Evolutionary conservation across 2,797 vertebrate genomes (phyloP).

Genomic region (Myripristis jacobus): DNA sequence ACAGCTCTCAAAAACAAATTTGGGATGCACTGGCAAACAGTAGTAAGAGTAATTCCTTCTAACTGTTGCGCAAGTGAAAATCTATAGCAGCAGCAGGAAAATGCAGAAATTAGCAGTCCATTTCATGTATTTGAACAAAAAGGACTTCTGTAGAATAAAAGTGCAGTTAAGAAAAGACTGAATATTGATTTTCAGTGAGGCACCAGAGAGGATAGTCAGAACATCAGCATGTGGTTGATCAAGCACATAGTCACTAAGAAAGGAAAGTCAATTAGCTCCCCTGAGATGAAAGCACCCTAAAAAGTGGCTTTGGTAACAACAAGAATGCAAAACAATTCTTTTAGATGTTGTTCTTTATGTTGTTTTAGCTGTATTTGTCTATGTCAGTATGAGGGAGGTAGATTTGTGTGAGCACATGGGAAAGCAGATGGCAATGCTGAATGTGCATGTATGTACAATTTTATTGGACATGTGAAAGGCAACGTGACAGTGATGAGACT

Average conservation of each 20-base stretch:
- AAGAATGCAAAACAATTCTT: constrained; percentile 1
- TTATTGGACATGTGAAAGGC: constrained; percentile 2
- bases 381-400: constrained; percentile 27
- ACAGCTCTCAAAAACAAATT: constrained; percentile 37
- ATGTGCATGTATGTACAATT: background rate
- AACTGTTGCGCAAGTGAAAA: constrained; percentile 54
- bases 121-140: constrained; percentile 15
- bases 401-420: constrained; percentile 21
- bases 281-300: constrained; percentile 26
- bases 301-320: constrained; percentile 29
- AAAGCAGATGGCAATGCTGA: constrained; percentile 27
- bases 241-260: constrained; percentile 52
- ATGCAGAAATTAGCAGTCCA: constrained; percentile 32
- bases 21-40: constrained; percentile 49
- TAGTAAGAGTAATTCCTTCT: constrained; percentile 29
- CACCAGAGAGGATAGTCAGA: constrained; percentile 52
- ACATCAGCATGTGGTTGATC: constrained; percentile 64
- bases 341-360: constrained; percentile 29
- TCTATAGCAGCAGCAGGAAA: constrained; percentile 29
- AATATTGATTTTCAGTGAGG: constrained; percentile 63
- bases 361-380: constrained; percentile 30
- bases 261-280: constrained; percentile 51
- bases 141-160: constrained; percentile 46
- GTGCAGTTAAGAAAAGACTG: constrained; percentile 43
- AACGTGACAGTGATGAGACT: constrained; percentile 42